Conservation (phyloP, 2,113 vertebrate genomes). For the Menura novaehollandiae region DNA sequence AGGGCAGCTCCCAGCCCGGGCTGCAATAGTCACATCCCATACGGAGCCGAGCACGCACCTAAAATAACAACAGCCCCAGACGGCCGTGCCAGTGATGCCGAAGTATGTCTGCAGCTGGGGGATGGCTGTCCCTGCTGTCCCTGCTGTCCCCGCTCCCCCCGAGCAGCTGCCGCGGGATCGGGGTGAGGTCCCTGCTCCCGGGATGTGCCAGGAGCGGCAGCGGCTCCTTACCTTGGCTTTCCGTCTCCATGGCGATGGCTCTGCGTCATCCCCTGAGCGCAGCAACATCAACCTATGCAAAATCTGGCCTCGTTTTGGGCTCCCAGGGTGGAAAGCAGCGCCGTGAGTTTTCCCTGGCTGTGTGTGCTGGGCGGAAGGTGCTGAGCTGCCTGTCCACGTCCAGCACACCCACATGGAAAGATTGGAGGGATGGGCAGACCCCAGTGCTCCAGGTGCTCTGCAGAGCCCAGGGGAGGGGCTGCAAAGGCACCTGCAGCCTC, state of each 20-base stretch:
- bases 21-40: not conserved
- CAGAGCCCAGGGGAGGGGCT: not conserved
- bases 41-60: accelerated
- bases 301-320: not conserved
- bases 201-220: not conserved
- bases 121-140: not conserved
- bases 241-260: slow-evolving; percentile 38
- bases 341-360: not conserved
- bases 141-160: not conserved
- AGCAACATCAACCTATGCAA: not conserved
- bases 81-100: accelerated
- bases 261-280: not conserved
- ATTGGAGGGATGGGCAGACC: too few relatives aligned
- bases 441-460: not conserved
- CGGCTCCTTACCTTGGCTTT: slow-evolving; percentile 9
- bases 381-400: not conserved
- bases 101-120: not conserved
- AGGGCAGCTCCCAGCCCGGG: not conserved
- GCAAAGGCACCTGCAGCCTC: not conserved
- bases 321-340: not conserved
- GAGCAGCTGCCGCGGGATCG: not conserved
- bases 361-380: accelerated
- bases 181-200: not conserved
- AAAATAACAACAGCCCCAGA: not conserved
- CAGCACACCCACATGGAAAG: not conserved